Conservation (phyloP, 2,797 vertebrate species). For the Myotis daubentonii region DNA sequence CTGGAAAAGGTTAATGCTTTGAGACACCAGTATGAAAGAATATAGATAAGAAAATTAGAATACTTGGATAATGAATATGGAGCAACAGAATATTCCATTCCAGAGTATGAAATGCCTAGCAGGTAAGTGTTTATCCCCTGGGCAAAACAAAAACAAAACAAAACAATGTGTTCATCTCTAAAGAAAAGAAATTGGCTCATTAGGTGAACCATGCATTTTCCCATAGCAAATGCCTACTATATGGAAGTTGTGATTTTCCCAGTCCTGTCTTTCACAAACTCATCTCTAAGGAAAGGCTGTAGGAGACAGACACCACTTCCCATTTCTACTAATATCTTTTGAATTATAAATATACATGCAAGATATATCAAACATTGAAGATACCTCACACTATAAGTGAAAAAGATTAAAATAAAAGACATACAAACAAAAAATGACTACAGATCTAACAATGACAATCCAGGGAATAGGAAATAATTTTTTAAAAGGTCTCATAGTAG, state of each 20-base stretch:
- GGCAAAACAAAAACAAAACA: neutral
- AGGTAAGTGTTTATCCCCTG: neutral
- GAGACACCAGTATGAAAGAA: neutral
- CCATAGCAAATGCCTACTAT: neutral
- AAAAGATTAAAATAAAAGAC: neutral
- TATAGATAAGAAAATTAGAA: neutral
- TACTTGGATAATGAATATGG: neutral
- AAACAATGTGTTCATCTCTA: neutral
- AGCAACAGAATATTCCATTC: neutral
- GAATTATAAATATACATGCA: neutral
- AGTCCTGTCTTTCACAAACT: neutral
- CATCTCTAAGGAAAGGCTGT: neutral
- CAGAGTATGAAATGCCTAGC: neutral
- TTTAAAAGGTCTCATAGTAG: neutral
- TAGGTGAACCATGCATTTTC: neutral
- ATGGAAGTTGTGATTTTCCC: neutral
- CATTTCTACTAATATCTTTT: neutral
- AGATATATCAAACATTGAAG: neutral
- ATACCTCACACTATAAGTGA: neutral
- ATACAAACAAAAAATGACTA: neutral
- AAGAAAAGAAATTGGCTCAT: neutral
- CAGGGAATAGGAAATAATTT: neutral
- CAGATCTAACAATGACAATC: neutral
- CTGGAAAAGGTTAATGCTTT: neutral
- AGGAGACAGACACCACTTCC: neutral